Evolutionary conservation across 2,113 vertebrate species (phyloP).

Genomic region (Callipepla squamata): DNA sequence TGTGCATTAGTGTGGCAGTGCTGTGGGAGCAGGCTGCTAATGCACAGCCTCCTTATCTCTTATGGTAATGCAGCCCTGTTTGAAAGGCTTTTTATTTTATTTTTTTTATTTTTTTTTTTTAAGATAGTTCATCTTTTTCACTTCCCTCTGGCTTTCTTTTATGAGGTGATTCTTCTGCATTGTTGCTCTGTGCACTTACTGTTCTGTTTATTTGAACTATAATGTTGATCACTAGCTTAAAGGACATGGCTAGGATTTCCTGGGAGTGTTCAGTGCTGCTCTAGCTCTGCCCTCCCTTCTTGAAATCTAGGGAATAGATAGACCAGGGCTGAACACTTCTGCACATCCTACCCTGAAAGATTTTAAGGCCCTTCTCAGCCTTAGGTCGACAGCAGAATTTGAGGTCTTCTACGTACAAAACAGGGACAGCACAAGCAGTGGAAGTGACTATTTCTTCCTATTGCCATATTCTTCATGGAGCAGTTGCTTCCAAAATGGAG

Average conservation of each 20-base stretch:
- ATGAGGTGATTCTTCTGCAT: constrained; percentile 46
- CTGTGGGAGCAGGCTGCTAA: not conserved
- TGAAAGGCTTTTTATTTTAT: not conserved
- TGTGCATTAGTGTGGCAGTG: not conserved
- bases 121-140: constrained; percentile 34
- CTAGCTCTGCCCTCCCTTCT: not conserved
- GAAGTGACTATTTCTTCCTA: not conserved
- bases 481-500: constrained; percentile 22
- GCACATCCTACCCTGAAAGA: constrained; percentile 28
- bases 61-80: not conserved
- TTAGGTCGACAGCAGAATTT: constrained; percentile 8
- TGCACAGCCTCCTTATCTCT: not conserved
- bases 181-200: constrained; percentile 36
- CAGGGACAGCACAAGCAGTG: not conserved
- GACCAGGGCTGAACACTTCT: not conserved
- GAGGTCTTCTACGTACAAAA: constrained; percentile 26
- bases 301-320: not conserved
- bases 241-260: not conserved
- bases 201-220: constrained; percentile 19
- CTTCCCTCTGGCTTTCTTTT: constrained; percentile 33
- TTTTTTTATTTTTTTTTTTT: not conserved
- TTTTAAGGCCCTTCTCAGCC: constrained; percentile 40
- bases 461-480: not conserved
- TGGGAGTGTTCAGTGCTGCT: not conserved
- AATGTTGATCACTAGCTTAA: not conserved